phyloP scores from a whole-genome alignment of 2,113 vertebrate species.

The Genyomyrus donnyi region DNA sequence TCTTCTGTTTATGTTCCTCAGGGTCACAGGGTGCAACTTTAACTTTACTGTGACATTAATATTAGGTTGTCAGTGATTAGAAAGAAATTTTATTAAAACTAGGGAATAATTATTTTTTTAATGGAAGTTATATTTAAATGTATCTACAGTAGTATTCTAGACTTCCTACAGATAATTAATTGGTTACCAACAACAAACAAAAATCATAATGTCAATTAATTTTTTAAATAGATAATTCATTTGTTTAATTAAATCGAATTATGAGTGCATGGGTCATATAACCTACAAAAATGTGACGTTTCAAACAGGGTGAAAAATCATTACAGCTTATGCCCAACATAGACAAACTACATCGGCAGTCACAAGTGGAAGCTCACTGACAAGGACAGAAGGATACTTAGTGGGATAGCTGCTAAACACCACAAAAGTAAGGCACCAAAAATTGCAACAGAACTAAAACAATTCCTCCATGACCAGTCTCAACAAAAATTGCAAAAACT shows the following conservation, averaged over 20 bases:
- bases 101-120: neutral
- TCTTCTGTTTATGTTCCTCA: neutral
- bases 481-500: neutral
- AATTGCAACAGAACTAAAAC: neutral
- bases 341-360: neutral
- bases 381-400: neutral
- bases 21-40: neutral
- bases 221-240: neutral
- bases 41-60: neutral
- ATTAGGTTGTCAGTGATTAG: neutral
- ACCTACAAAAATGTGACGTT: neutral
- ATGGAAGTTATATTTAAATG: neutral
- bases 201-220: neutral
- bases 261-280: neutral
- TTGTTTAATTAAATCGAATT: neutral
- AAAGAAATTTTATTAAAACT: neutral
- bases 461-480: neutral
- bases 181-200: neutral
- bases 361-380: neutral
- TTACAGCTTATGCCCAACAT: neutral
- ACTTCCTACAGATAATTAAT: neutral
- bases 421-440: neutral
- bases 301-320: neutral
- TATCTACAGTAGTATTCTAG: neutral
- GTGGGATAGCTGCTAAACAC: neutral